Conservation (phyloP, 2,888 invertebrate genomes). For the Heliothis peltigera region DNA sequence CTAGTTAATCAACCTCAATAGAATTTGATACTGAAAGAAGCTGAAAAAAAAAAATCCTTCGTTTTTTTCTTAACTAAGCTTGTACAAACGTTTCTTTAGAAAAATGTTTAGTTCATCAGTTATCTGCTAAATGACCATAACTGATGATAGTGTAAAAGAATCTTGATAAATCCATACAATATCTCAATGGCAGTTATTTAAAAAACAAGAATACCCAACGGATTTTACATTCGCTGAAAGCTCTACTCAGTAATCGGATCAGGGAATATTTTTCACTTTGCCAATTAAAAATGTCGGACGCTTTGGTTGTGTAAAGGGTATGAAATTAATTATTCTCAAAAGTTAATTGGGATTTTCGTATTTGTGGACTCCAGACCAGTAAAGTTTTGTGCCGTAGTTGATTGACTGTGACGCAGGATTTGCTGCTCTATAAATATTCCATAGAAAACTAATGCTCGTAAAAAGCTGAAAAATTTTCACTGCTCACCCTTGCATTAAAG, state of each 20-base stretch:
- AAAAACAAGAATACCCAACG: slow-evolving; percentile 64
- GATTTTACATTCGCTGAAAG: slow-evolving; percentile 77
- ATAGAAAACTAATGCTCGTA: neutral
- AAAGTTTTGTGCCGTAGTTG: slow-evolving; percentile 37
- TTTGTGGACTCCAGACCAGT: slow-evolving; percentile 62
- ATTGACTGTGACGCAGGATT: slow-evolving; percentile 18
- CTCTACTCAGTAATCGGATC: slow-evolving; percentile 80
- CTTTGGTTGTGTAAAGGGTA: slow-evolving; percentile 76
- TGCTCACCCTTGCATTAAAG: neutral
- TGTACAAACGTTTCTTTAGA: neutral
- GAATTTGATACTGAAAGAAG: too few relatives aligned
- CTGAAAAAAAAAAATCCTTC: too few relatives aligned
- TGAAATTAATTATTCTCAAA: slow-evolving; percentile 77
- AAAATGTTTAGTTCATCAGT: neutral
- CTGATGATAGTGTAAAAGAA: slow-evolving; percentile 23
- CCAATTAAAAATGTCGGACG: slow-evolving; percentile 85
- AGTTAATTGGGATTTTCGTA: slow-evolving; percentile 53
- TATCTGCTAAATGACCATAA: slow-evolving; percentile 6
- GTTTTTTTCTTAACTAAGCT: neutral
- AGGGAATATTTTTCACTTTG: slow-evolving; percentile 83
- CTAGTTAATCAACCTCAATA: too few relatives aligned
- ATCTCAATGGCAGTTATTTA: slow-evolving; percentile 59
- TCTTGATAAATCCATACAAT: slow-evolving; percentile 64
- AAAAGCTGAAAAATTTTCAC: neutral
- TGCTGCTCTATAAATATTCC: slow-evolving; percentile 2